phyloP scores from a whole-genome alignment of 23 tunicate genomes.

The Trididemnum clinides region DNA sequence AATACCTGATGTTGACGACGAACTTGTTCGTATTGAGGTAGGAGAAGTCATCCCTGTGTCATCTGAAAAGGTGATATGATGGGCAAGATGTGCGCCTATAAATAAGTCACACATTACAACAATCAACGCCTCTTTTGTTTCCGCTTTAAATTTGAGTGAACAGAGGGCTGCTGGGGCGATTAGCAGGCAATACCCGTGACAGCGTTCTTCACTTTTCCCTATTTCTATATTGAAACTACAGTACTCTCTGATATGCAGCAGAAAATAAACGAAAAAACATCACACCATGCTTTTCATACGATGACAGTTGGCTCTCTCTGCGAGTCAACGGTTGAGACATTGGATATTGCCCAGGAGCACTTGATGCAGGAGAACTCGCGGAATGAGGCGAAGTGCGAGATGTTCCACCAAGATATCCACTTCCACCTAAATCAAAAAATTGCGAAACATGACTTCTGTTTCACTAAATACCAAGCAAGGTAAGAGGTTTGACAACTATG shows the following conservation, averaged over 20 bases:
- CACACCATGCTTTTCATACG: slow-evolving; percentile 59
- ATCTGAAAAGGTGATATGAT: slow-evolving; percentile 37
- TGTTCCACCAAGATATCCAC: slow-evolving; percentile 67
- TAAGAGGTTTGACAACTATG: too few species aligned
- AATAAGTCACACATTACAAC: too few species aligned
- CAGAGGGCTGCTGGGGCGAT: too few species aligned
- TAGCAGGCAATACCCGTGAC: too few species aligned
- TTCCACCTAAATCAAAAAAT: too few species aligned
- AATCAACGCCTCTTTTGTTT: too few species aligned
- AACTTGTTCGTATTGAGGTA: slow-evolving; percentile 69
- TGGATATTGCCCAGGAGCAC: slow-evolving; percentile 43
- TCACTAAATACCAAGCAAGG: too few species aligned
- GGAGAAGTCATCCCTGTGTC: slow-evolving; percentile 68
- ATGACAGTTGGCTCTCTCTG: slow-evolving; percentile 53
- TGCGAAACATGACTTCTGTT: too few species aligned
- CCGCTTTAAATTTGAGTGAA: too few species aligned
- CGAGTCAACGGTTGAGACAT: slow-evolving; percentile 21
- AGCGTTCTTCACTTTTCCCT: too few species aligned
- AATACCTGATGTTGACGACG: slow-evolving; percentile 80
- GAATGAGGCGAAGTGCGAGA: slow-evolving; percentile 69
- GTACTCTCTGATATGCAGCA: background rate
- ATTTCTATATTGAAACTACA: too few species aligned
- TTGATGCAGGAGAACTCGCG: slow-evolving; percentile 53
- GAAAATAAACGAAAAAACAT: background rate
- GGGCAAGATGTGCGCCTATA: slow-evolving; percentile 4